Percentiles rank a stretch among this genome's conserved stretches.
Conservation (phyloP, 2,888 invertebrate genomes). For the Cistogaster globosa region DNA sequence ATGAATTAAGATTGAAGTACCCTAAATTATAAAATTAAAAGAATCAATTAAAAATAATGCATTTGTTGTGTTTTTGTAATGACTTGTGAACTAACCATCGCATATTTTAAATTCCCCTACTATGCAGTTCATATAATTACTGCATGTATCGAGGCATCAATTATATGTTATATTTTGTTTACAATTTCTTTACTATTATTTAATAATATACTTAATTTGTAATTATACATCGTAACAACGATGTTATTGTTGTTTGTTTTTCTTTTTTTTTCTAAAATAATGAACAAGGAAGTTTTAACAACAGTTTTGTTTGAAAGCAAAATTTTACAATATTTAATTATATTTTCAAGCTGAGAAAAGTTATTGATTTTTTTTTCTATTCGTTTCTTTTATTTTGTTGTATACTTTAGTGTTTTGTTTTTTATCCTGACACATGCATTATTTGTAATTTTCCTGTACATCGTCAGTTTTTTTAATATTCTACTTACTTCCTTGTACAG, state of each 20-base stretch:
- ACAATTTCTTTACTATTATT: constrained; percentile 18
- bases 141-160: constrained; percentile 34
- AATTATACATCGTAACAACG: constrained; percentile 31
- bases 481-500: constrained; percentile 38
- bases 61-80: too few species aligned
- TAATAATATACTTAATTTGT: constrained; percentile 52
- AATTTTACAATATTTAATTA: constrained; percentile 69
- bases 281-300: neutral
- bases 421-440: constrained; percentile 41
- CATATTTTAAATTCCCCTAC: neutral
- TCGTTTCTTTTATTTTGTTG: neutral
- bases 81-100: neutral
- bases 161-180: constrained; percentile 27
- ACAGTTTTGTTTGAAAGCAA: constrained; percentile 39
- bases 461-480: constrained; percentile 43
- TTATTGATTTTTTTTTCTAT: constrained; percentile 18
- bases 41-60: too few species aligned
- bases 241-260: constrained; percentile 10
- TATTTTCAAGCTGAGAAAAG: constrained; percentile 47
- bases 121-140: constrained; percentile 12
- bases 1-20: too few species aligned
- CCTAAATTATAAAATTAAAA: too few species aligned
- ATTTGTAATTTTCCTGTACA: constrained; percentile 34
- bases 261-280: constrained; percentile 12
- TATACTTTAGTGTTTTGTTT: neutral